Base-by-base conservation (phyloP, 2,797 vertebrate genomes). In the Gallinago nigripennis region DNA sequence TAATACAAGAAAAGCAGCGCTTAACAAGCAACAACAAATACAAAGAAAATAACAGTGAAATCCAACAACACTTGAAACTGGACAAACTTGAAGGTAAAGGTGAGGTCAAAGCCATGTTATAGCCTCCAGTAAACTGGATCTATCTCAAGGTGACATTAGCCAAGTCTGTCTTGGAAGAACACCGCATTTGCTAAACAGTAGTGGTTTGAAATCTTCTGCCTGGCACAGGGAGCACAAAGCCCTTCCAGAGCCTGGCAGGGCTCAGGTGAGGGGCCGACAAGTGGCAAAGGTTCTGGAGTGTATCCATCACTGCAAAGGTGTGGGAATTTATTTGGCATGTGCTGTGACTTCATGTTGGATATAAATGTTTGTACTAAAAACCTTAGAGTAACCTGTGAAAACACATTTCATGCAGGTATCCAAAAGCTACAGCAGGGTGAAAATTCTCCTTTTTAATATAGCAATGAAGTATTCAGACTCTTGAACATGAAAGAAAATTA, bases 401-500 rank as follows among this genome's bases (percentile, higher is more conserved):
- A 86, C 43, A 71, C 13, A 12, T 89, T 90, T 83, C 3, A 30
- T 85, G 28, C 85, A 88, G 65, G 57, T 76, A 84, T 78, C 31
- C 12, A 33, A 89, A 85, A 82, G 23, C 70, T 85, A 39, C 64
- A 90, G 28, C 68, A 21, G 68, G 30, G 64, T 77, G 61, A 93
- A 95, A 94, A 61, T 41, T 90, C 56, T 87, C 27, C 13, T 61
- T 94, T 88, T 82, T 68, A 94, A 89, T 86, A 93, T 91, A 82
- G 88, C 45, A 70, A 30, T 65, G 68, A 92, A 95, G 86, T 69
- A 71, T 37, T 85, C 71, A 82, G 53, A 85, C 57, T 68, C n/a
- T 70, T 57, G 46, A 94, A 84, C 0, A 2, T 91, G 35, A 86
- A 70, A 86, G 35, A 57, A 84, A 89, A 57, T 35, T 51, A 91